These are phyloP conservation scores for Eustalomyia histrio DNA, from an alignment of 2,888 invertebrate species.

Conservation along the genomic window DNA sequence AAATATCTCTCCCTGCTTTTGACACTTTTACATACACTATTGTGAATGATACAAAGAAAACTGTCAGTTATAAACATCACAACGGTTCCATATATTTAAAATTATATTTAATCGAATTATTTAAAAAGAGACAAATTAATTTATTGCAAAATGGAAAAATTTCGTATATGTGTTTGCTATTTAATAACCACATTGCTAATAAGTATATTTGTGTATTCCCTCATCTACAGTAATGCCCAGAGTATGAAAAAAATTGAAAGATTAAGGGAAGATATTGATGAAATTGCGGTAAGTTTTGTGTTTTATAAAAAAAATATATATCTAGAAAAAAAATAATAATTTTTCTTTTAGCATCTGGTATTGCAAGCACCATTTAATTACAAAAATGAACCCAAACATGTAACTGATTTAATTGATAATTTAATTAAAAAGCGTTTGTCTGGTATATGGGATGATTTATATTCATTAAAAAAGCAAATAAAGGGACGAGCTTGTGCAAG, in stretches of 20 bases:
- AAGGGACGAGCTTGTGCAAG: slow-evolving; percentile 50
- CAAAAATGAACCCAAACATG: slow-evolving; percentile 56
- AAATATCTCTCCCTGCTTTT: too few relatives aligned
- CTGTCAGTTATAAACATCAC: background rate
- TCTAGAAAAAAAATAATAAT: background rate
- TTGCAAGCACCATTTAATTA: slow-evolving; percentile 49
- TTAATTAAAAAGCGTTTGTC: slow-evolving; percentile 70
- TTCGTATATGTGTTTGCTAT: slow-evolving; percentile 68
- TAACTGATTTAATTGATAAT: slow-evolving; percentile 68
- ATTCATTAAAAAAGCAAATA: slow-evolving; percentile 69
- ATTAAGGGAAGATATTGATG: slow-evolving; percentile 69
- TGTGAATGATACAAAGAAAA: slow-evolving; percentile 3
- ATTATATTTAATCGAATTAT: background rate
- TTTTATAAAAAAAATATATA: background rate
- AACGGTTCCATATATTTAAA: background rate
- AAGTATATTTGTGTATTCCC: slow-evolving; percentile 67
- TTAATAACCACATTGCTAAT: slow-evolving; percentile 67
- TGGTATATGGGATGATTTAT: slow-evolving; percentile 71
- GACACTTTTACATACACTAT: background rate
- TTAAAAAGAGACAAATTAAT: background rate
- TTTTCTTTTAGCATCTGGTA: slow-evolving; percentile 59
- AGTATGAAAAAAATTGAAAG: slow-evolving; percentile 63
- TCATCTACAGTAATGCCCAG: slow-evolving; percentile 66
- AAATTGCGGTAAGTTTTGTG: slow-evolving; percentile 67
- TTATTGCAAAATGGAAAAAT: slow-evolving; percentile 53